Evolutionary conservation across 2,797 vertebrate species (phyloP), one percentile per base, ranked within the genome.

Genomic region (Phrynocephalus vlangalii): DNA sequence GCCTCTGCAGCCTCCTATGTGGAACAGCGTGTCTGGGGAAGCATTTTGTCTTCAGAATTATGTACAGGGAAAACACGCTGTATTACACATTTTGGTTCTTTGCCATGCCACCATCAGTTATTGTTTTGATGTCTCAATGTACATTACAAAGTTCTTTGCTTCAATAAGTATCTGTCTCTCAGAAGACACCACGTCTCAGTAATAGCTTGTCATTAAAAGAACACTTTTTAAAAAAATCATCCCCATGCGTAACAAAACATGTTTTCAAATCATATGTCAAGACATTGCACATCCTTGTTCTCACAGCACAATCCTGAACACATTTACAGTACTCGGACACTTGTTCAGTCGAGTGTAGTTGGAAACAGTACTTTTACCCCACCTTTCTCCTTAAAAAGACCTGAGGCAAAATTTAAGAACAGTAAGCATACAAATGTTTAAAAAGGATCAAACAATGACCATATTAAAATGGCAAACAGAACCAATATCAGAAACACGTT

Each of bases 31-130:
- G 18, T 8, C 28, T 33, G 18, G 8, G 38, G 33, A 72, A 80
- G 24, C 24, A 44, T 5, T 16, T 33, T 73, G 26, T 26, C 30
- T 72, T 72, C 50, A 79, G 10, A 50, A 7, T 30, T 77, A 48
- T 28, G 33, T 22, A 8, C 20, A 83, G 10, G 88, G 83, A 24
- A 28, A 0, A 67, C 6, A 28, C 48, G 86, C 71, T 86, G 78
- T 80, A 68, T 72, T 83, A 33, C 91, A 92, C 92, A 92, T 93
- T 90, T 91, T 88, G 20, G 84, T 16, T 85, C 0, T 38, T 9
- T 0, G 0, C 52, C 86, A 76, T 85, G 60, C 67, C 52, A 56
- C 9, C 13, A 13, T 72, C 56, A 22, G 50, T 77, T 60, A 81
- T 70, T 83, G 20, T 30, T 63, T 2, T 16, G 82, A 78, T 52